These are phyloP conservation scores for Lagocephalus sceleratus DNA, from an alignment of 2,797 vertebrate genomes.

Conservation along the genomic window DNA sequence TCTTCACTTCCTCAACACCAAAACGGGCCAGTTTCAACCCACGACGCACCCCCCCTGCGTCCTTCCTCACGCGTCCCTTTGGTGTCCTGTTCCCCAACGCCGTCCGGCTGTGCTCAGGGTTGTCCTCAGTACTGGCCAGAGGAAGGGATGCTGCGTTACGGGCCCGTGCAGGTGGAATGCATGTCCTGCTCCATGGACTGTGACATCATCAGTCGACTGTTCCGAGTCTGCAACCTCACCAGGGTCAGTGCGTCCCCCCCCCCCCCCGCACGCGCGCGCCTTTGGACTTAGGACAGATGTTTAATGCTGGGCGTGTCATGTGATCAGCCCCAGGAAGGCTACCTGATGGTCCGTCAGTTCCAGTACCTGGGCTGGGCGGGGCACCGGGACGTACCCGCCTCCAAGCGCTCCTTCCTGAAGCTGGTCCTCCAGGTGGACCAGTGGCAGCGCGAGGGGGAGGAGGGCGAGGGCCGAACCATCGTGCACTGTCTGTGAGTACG, in stretches of 20 bases:
- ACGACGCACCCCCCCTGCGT: no score
- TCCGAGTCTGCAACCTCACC: constrained; percentile 98
- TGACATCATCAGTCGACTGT: constrained; percentile 93
- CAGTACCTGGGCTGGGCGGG: constrained; percentile 97
- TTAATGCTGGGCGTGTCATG: neutral
- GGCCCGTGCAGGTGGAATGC: constrained; percentile 96
- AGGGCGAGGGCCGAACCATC: constrained; percentile 94
- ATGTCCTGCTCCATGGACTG: constrained; percentile 99
- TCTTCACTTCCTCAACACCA: no score
- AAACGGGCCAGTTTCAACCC: no score
- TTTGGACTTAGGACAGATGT: no score
- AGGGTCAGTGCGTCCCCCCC: constrained; percentile 77
- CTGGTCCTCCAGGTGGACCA: constrained; percentile 98
- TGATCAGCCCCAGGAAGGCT: constrained; percentile 94
- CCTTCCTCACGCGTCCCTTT: no score
- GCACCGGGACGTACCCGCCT: constrained; percentile 93
- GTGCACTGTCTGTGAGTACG: constrained; percentile 95
- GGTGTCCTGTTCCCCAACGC: no score
- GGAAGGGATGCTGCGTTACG: constrained; percentile 92
- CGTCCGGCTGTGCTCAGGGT: constrained; percentile 72
- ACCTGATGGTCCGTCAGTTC: constrained; percentile 98
- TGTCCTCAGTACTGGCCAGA: constrained; percentile 99
- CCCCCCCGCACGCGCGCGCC: neutral
- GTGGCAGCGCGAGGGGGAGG: constrained; percentile 98
- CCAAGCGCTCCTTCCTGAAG: constrained; percentile 97